These are phyloP conservation scores for Scaptomyza parva DNA, from an alignment of 2,888 invertebrate genomes.

Conservation along the genomic window DNA sequence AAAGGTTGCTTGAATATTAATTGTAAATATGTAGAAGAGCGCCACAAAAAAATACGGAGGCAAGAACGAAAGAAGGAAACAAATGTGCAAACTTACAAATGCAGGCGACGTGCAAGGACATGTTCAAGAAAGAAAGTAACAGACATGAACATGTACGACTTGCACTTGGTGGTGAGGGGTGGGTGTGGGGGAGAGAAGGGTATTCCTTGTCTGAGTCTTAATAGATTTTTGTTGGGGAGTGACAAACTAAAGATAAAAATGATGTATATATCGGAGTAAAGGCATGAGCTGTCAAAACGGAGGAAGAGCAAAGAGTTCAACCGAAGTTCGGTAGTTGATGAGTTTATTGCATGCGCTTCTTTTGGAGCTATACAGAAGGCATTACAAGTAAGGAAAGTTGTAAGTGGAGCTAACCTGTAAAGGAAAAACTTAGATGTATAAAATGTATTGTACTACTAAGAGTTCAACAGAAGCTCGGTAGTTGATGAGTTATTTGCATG, in stretches of 20 bases:
- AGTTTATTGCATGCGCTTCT: constrained; percentile 27
- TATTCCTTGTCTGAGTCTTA: constrained; percentile 42
- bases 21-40: constrained; percentile 69
- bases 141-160: not conserved
- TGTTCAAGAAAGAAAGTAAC: not conserved
- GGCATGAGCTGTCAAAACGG: constrained; percentile 40
- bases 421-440: too few relatives aligned
- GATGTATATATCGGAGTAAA: constrained; percentile 14
- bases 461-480: too few relatives aligned
- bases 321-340: not conserved
- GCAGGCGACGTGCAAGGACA: constrained; percentile 77
- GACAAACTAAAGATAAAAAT: constrained; percentile 49
- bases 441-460: too few relatives aligned
- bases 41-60: constrained; percentile 8
- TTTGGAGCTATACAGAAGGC: not conserved
- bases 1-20: constrained; percentile 81
- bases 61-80: constrained; percentile 55
- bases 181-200: not conserved
- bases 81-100: constrained; percentile 80
- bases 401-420: not conserved
- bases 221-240: constrained; percentile 58
- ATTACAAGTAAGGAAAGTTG: not conserved
- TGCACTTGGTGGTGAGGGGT: too few relatives aligned
- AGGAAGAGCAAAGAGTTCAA: not conserved
- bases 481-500: too few relatives aligned